Percentiles rank a stretch among this genome's conserved stretches.
Conservation (phyloP, 2,113 vertebrate species). For the Mugil cephalus region DNA sequence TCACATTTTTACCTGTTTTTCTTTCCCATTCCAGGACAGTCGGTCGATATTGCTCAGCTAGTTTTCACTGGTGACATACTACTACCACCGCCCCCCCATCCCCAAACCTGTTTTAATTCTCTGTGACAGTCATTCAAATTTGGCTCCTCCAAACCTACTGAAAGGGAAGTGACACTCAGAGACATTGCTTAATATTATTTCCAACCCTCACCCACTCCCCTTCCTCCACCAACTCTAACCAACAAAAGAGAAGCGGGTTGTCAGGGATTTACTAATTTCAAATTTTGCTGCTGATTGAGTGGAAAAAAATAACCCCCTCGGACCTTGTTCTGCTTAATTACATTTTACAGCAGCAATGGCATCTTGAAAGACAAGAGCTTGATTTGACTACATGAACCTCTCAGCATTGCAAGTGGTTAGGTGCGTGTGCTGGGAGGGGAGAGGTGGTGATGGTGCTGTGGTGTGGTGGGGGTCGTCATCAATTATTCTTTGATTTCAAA, state of each 20-base stretch:
- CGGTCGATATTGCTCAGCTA: slow-evolving; percentile 55
- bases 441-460: neutral
- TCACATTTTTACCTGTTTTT: slow-evolving; percentile 61
- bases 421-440: slow-evolving; percentile 7
- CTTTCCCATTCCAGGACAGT: slow-evolving; percentile 43
- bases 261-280: slow-evolving; percentile 82
- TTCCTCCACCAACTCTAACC: slow-evolving; percentile 6
- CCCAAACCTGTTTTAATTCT: slow-evolving; percentile 67
- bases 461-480: slow-evolving; percentile 59
- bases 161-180: slow-evolving; percentile 64
- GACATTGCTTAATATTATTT: slow-evolving; percentile 74
- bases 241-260: slow-evolving; percentile 71
- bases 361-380: slow-evolving; percentile 82
- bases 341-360: slow-evolving; percentile 79
- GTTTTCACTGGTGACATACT: slow-evolving; percentile 26
- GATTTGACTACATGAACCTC: slow-evolving; percentile 72
- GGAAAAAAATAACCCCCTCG: slow-evolving; percentile 75
- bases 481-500: slow-evolving; percentile 83
- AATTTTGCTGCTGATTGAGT: slow-evolving; percentile 84
- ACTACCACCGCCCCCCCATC: neutral
- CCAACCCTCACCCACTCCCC: neutral
- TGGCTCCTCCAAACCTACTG: slow-evolving; percentile 70
- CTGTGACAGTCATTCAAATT: slow-evolving; percentile 77
- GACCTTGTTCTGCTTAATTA: slow-evolving; percentile 86
- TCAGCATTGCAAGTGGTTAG: slow-evolving; percentile 36